These are phyloP conservation scores for Myopa tessellatipennis DNA, from an alignment of 2,888 invertebrate genomes.

Conservation along the genomic window DNA sequence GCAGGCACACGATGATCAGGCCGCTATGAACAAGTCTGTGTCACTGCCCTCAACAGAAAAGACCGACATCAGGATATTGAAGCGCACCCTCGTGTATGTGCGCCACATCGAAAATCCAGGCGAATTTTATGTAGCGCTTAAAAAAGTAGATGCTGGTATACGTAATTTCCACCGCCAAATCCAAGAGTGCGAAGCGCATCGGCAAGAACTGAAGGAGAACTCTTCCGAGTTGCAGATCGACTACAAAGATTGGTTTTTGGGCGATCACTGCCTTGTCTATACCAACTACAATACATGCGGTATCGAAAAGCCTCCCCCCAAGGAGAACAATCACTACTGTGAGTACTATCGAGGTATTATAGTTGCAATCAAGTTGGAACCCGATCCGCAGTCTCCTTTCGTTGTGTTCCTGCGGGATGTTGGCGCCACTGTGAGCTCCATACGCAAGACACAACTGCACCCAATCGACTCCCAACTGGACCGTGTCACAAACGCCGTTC, in stretches of 20 bases:
- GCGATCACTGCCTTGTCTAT: conserved; percentile 70
- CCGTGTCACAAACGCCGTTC: conserved; percentile 71
- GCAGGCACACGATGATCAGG: neutral
- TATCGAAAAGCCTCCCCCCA: conserved; percentile 56
- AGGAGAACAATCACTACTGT: neutral
- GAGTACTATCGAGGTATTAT: conserved; percentile 74
- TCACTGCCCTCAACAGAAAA: neutral
- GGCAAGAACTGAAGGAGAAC: neutral
- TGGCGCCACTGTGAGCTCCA: conserved; percentile 71
- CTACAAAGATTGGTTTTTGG: conserved; percentile 69
- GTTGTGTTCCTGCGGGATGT: conserved; percentile 75
- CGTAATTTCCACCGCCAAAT: conserved; percentile 70
- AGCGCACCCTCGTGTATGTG: conserved; percentile 64
- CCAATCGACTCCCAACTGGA: conserved; percentile 70
- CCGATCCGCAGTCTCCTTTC: conserved; percentile 46
- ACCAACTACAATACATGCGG: conserved; percentile 53
- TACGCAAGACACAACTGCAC: conserved; percentile 68
- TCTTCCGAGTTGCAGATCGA: conserved; percentile 4
- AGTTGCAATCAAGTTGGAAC: conserved; percentile 52
- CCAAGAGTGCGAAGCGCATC: conserved; percentile 60
- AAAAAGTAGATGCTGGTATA: conserved; percentile 69
- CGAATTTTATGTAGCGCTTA: conserved; percentile 73
- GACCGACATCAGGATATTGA: conserved; percentile 31
- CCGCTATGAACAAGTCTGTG: neutral
- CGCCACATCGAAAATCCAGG: conserved; percentile 71